Base-by-base conservation (phyloP, 2,797 vertebrate genomes). In the Myotis daubentonii region DNA sequence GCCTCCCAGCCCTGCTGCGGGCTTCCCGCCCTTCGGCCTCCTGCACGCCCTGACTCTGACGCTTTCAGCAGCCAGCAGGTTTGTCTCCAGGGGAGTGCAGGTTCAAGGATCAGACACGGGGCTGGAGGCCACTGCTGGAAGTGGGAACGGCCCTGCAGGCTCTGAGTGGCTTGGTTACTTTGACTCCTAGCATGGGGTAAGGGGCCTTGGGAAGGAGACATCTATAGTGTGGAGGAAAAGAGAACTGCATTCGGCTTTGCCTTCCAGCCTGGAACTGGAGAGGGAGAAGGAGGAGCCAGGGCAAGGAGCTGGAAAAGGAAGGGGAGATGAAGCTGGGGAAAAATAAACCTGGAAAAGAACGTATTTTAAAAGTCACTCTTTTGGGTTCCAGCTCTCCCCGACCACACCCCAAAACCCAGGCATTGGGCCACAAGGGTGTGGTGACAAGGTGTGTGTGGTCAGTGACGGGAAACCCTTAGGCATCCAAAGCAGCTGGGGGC, bases 71-170 rank as follows among this genome's bases (percentile, higher is more conserved):
- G 98, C 97, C 93, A 76, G 95, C 96, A 74, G 96, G 95, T 93
- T 95, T 95, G 97, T 94, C 98, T 98, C 97, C 38, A 6, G 97
- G 98, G 98, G 96, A 98, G 97, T 96, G 86, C 95, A 97, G 97
- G 98, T 98, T 99, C 98, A 98, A 98, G 98, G 98, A 98, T 98
- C 99, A 98, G 98, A 98, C 98, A 0, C 1, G 9, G 71, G 44
- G 30, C 81, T 90, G 89, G 72, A 68, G 47, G 78, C 72, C 0
- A 47, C 85, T 74, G 91, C 93, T 94, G 92, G 79, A 51, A 70
- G 70, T 25, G 51, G 79, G 74, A 82, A 70, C 0, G 20, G 57
- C 74, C 70, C 47, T 62, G 81, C 53, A 44, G 81, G 65, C 8
- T 0, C 0, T 1, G 65, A 79, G 89, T 72, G 72, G 90, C 53